These are phyloP conservation scores for Manis crassicaudata DNA, from an alignment of 2,797 vertebrate species.

Conservation along the genomic window DNA sequence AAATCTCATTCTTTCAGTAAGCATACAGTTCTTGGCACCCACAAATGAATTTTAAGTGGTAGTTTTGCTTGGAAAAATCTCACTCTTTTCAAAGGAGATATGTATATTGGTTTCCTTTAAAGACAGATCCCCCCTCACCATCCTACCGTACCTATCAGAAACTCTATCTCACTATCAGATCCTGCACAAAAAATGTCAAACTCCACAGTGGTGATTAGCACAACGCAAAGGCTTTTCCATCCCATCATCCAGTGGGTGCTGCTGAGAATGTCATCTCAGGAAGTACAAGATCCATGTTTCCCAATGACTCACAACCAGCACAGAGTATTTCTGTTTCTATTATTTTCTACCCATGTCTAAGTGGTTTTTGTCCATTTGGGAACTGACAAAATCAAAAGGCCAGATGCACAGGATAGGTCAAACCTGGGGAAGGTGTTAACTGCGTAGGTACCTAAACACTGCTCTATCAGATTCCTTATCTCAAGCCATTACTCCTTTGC, in stretches of 20 bases:
- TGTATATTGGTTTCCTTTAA: conserved; percentile 25
- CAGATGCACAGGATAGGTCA: background rate
- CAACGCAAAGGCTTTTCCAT: background rate
- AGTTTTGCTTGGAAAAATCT: background rate
- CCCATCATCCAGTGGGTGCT: background rate
- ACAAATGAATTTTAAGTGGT: conserved; percentile 32
- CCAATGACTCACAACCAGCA: conserved; percentile 26
- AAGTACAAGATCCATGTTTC: conserved; percentile 35
- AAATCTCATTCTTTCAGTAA: conserved; percentile 47
- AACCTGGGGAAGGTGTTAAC: background rate
- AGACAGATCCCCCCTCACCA: background rate
- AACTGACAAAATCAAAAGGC: conserved; percentile 47
- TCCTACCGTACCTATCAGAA: conserved; percentile 18
- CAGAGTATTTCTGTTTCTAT: background rate
- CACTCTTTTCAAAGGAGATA: background rate
- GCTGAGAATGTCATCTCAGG: background rate
- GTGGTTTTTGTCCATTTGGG: background rate
- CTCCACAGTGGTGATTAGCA: background rate
- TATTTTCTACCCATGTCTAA: conserved; percentile 18
- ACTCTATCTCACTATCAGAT: background rate
- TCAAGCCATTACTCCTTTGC: background rate
- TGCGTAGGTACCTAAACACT: background rate
- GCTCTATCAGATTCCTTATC: background rate
- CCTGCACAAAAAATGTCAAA: conserved; percentile 17
- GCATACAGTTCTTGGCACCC: background rate